Evolutionary conservation across 1,140 invertebrate genomes (phyloP).

Genomic region (Procambarus clarkii): DNA sequence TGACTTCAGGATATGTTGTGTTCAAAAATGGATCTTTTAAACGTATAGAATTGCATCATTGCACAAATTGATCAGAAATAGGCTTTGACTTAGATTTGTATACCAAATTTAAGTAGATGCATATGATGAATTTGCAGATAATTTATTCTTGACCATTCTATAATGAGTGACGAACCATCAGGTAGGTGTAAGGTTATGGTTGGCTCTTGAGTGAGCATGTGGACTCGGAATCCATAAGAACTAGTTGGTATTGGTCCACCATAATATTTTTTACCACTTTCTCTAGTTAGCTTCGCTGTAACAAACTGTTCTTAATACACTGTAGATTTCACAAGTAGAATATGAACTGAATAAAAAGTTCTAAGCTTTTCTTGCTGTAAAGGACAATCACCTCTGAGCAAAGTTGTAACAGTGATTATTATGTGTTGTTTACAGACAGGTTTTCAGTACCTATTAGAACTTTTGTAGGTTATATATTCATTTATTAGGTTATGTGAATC

Average conservation of each 20-base stretch:
- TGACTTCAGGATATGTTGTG: conserved; percentile 5
- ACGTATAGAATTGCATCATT: conserved; percentile 20
- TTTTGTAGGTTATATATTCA: conserved; percentile 11
- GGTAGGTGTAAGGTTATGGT: conserved; percentile 38
- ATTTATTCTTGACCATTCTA: neutral
- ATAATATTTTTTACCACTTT: conserved; percentile 47
- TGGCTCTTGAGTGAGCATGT: conserved; percentile 21
- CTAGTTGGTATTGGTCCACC: conserved; percentile 27
- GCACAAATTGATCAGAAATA: conserved; percentile 44
- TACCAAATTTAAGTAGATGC: conserved; percentile 22
- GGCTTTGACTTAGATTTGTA: conserved; percentile 28
- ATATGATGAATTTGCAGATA: conserved; percentile 32
- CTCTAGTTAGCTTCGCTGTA: conserved; percentile 44
- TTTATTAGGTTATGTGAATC: neutral
- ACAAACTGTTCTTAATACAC: conserved; percentile 44
- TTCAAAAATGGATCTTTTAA: neutral
- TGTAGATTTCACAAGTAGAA: conserved; percentile 40
- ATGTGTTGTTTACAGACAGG: conserved; percentile 31
- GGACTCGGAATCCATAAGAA: neutral
- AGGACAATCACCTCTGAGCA: conserved; percentile 59
- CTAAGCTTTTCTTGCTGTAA: conserved; percentile 61
- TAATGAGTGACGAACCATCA: neutral
- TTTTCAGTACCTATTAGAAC: conserved; percentile 18
- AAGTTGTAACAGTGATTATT: conserved; percentile 32
- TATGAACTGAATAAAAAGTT: conserved; percentile 35